Base-by-base conservation (phyloP, 2,888 invertebrate genomes). In the Drosophila paramelanica region DNA sequence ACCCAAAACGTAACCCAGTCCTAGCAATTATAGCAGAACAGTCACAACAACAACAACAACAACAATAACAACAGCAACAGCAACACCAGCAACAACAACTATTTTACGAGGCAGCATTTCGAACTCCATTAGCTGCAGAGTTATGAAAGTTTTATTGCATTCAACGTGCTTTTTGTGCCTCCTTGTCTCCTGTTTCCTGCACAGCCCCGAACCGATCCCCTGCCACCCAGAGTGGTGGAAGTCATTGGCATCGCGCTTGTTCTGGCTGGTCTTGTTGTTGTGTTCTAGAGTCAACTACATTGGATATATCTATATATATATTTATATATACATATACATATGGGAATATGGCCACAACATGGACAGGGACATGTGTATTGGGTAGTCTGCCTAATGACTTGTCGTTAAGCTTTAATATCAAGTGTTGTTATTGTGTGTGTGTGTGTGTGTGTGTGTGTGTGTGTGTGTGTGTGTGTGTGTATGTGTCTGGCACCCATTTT, bases 71-170 rank as follows among this genome's bases (percentile, higher is more conserved):
- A 17, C 11, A 56, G 27, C 17, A 61, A 23, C 43, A 55, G 20
- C 52, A 39, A 27, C 31, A 42, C 25, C 38, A 36, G 13, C 41
- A 74, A 67, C 75, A 82, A 73, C 82, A 74, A 80, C 86, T 86
- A 83, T 84, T 83, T 86, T 84, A 84, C 73, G 84, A 86, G 84
- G 58, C 83, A 87, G 79, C 83, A 84, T 84, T 84, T 84, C 83
- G 83, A 84, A 84, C 87, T 84, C 83, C 83, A 84, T 84, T 84
- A 87, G 83, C 83, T 78, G 83, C 78, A 87, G 81, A 84, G 83
- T 84, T 84, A 84, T 84, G 83, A 84, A 84, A 84, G 83, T 84
- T 87, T 84, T 84, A 84, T 84, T 84, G 80, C 87, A 84, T 81
- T 79, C 87, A 87, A 73, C 81, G 66, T 81, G 70, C 73, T 66